Conservation (phyloP, 2,113 vertebrate species). For the Paradoxurus hermaphroditus region DNA sequence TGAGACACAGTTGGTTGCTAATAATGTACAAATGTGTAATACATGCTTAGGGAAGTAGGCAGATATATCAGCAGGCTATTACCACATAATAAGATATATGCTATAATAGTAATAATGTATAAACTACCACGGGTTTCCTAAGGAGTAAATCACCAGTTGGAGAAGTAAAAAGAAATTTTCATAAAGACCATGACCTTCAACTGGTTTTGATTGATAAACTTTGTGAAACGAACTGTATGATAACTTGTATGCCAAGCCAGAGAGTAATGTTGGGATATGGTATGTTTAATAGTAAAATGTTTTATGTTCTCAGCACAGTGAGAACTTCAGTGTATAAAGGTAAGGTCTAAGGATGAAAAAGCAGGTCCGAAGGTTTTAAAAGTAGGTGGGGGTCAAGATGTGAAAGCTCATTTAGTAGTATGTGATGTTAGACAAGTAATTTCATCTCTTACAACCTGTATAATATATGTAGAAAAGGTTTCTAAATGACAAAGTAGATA, state of each 20-base stretch:
- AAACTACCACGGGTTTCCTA: not conserved
- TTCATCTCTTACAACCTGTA: not conserved
- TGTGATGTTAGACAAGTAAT: not conserved
- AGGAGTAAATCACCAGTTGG: not conserved
- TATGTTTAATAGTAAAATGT: not conserved
- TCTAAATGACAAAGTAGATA: not conserved
- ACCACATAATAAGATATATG: not conserved
- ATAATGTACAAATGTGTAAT: not conserved
- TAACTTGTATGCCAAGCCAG: not conserved
- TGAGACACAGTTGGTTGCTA: not conserved
- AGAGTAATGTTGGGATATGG: not conserved
- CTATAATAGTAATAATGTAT: not conserved
- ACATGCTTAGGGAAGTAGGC: not conserved
- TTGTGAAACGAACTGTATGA: not conserved
- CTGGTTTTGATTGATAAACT: not conserved
- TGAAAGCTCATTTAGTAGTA: not conserved
- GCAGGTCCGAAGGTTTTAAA: not conserved
- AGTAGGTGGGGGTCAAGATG: not conserved
- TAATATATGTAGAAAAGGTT: not conserved
- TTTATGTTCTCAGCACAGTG: not conserved
- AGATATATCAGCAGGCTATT: not conserved
- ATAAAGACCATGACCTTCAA: not conserved
- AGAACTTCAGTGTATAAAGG: not conserved
- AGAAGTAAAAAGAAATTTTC: not conserved
- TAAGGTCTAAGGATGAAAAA: not conserved